phyloP scores from a whole-genome alignment of 2,888 invertebrate genomes.

The Bombylius discolor region DNA sequence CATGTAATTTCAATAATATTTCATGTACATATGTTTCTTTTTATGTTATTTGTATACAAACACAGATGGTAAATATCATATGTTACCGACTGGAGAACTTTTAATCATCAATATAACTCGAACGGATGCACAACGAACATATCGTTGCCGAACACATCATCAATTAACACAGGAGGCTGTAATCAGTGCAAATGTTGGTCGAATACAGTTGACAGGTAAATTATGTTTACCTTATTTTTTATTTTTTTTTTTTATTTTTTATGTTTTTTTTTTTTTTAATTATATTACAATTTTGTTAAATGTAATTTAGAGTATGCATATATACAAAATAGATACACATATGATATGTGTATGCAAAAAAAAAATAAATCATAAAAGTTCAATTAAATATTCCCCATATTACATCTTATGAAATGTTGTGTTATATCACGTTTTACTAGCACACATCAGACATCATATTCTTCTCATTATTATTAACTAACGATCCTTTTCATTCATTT shows the following conservation, averaged over 20 bases:
- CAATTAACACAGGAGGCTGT: slow-evolving; percentile 46
- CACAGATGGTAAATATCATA: slow-evolving; percentile 44
- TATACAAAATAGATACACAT: too few species aligned
- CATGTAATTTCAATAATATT: too few species aligned
- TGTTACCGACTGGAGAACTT: slow-evolving; percentile 46
- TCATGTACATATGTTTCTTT: background rate
- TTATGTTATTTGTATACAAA: slow-evolving; percentile 5
- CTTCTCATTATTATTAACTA: too few species aligned
- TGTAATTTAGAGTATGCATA: too few species aligned
- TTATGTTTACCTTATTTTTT: background rate
- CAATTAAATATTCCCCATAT: too few species aligned
- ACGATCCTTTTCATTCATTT: too few species aligned
- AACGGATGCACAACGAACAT: slow-evolving; percentile 42
- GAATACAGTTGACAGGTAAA: slow-evolving; percentile 44
- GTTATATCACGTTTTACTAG: too few species aligned
- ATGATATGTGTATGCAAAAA: too few species aligned
- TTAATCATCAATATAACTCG: slow-evolving; percentile 46
- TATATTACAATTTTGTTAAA: background rate
- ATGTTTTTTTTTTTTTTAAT: too few species aligned
- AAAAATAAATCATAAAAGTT: too few species aligned
- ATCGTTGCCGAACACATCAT: slow-evolving; percentile 47
- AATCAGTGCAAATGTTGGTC: slow-evolving; percentile 44
- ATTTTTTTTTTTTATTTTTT: background rate
- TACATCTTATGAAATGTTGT: too few species aligned
- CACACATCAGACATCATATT: too few species aligned